Base-by-base conservation (phyloP, 2,113 vertebrate genomes). In the Mormyrus lacerda region DNA sequence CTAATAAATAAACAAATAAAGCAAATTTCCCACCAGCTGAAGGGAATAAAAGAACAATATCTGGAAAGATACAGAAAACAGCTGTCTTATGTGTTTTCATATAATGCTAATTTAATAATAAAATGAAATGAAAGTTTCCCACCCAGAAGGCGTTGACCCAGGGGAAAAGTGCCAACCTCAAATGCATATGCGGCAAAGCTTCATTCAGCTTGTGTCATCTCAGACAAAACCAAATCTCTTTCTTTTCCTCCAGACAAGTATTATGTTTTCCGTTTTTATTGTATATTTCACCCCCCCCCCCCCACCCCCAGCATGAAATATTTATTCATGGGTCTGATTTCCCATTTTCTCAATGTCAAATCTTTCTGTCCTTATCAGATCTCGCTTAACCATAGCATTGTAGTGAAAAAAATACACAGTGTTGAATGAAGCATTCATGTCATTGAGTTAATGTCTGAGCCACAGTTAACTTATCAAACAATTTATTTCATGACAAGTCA, bases 401-500 rank as follows among this genome's bases (percentile, higher is more conserved):
- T 42, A 79, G 73, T 19, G 35, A 42, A 39, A 79, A 79, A 79
- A 19, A 79, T 42, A 79, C 15, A 13, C 11, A 88, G 42, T 65
- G 35, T 82, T 24, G 35, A 19, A 24, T 39, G 50, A 35, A 51
- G 2, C 11, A 53, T 53, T 21, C 85, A 87, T 35, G 85, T 53
- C 13, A 44, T 31, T n/a, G 17, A 48, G 48, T 53, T 31, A 51
- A 82, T 39, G 3, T 89, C 21, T 55, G 27, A 50, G 58, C 65
- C 48, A 55, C 88, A 55, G 35, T 55, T 35, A 39, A 55, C 69
- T 50, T 89, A 89, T 79, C 27, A 50, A 88, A 88, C 24, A 35
- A 53, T 88, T 88, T 82, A 24, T 27, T 82, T 27, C 17, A 7
- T 53, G 69, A 89, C 88, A 79, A 79, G 87, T 89, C 48, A 27